Percentiles rank a stretch among this genome's conserved stretches.
Conservation (phyloP, 1,140 invertebrate species). For the Aphaenogaster rudis region DNA sequence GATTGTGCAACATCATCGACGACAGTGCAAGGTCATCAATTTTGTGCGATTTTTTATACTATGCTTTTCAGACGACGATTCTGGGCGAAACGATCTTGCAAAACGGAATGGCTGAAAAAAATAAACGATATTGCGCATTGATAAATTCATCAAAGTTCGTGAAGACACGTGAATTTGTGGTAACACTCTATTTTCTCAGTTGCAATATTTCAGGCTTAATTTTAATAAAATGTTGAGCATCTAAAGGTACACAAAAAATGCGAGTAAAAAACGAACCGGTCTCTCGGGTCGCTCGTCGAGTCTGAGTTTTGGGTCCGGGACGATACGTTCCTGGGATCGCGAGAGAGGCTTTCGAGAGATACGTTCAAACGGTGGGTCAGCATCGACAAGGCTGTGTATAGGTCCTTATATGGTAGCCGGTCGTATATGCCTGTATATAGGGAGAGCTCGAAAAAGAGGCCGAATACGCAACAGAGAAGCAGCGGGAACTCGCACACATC, state of each 20-base stretch:
- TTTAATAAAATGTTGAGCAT: not conserved
- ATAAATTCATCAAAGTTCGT: not conserved
- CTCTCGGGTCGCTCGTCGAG: not conserved
- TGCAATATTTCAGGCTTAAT: not conserved
- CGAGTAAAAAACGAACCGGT: not conserved
- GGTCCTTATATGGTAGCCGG: conserved; percentile 78
- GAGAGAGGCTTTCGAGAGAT: conserved; percentile 70
- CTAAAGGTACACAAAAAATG: not conserved
- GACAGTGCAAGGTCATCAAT: conserved; percentile 43
- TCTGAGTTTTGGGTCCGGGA: not conserved
- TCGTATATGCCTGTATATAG: conserved; percentile 75
- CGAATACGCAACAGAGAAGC: conserved; percentile 69
- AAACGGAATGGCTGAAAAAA: not conserved
- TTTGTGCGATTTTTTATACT: not conserved
- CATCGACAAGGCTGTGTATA: conserved; percentile 77
- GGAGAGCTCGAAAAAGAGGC: conserved; percentile 77
- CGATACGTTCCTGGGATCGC: conserved; percentile 28
- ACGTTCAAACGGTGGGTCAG: conserved; percentile 76
- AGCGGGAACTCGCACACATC: conserved; percentile 56
- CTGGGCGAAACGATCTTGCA: not conserved
- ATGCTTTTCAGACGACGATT: not conserved
- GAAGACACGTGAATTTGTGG: not conserved
- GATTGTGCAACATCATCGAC: conserved; percentile 35
- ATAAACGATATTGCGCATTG: not conserved
- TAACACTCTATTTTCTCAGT: not conserved